These are phyloP conservation scores for Varanus salvator DNA, from an alignment of 2,113 vertebrate species.

Conservation along the genomic window DNA sequence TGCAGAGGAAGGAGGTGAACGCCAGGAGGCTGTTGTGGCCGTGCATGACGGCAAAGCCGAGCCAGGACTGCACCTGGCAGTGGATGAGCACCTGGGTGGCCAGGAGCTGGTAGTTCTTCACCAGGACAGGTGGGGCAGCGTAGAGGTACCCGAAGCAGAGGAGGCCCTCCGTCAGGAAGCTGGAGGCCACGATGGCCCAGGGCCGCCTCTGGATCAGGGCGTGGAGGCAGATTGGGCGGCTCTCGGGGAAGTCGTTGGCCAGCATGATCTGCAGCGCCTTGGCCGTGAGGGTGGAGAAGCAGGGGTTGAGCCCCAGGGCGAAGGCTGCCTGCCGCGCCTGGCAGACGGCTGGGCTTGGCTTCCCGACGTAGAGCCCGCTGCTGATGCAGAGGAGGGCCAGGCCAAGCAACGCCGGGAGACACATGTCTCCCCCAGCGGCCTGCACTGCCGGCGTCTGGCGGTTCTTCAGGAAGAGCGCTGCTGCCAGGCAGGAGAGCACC, in stretches of 20 bases:
- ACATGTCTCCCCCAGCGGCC: constrained; percentile 74
- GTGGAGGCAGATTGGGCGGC: background rate
- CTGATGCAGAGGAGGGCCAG: constrained; percentile 78
- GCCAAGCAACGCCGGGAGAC: constrained; percentile 72
- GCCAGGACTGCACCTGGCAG: constrained; percentile 78
- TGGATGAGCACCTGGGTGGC: constrained; percentile 77
- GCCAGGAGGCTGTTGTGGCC: constrained; percentile 73
- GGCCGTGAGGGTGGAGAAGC: constrained; percentile 80
- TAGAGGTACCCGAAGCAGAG: constrained; percentile 49
- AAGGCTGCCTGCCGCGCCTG: constrained; percentile 73
- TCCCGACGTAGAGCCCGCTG: constrained; percentile 80
- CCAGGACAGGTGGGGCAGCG: constrained; percentile 7
- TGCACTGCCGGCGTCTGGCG: constrained; percentile 73
- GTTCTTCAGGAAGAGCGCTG: constrained; percentile 74
- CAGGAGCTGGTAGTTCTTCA: background rate
- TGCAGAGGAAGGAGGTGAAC: constrained; percentile 83
- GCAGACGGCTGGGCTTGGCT: constrained; percentile 73
- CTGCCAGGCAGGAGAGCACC: constrained; percentile 50
- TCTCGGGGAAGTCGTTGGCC: constrained; percentile 38
- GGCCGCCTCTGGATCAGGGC: constrained; percentile 39
- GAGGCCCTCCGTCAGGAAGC: background rate
- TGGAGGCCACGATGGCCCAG: constrained; percentile 55
- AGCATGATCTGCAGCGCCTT: constrained; percentile 76
- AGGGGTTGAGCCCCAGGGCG: constrained; percentile 78
- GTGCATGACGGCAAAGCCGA: constrained; percentile 77